Conservation (phyloP, 2,113 vertebrate species). For the Chloropsis cyanopogon region DNA sequence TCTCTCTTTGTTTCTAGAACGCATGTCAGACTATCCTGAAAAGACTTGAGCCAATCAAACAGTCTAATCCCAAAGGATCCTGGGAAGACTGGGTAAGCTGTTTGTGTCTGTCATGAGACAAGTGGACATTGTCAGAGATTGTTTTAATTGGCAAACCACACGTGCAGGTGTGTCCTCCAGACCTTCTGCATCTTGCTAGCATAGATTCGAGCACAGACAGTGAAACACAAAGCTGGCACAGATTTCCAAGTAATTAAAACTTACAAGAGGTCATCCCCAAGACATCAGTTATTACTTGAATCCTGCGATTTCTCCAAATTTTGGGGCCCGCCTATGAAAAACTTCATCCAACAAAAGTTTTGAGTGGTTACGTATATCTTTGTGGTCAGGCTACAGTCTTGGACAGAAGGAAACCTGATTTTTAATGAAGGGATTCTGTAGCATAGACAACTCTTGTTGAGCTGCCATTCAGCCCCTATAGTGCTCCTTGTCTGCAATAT, state of each 20-base stretch:
- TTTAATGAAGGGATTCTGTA: neutral
- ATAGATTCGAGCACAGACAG: neutral
- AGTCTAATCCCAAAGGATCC: slow-evolving; percentile 78
- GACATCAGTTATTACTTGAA: neutral
- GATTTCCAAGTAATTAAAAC: neutral
- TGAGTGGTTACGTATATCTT: neutral
- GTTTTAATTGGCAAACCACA: neutral
- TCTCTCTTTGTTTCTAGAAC: slow-evolving; percentile 65
- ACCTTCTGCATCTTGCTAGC: neutral
- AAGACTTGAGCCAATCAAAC: slow-evolving; percentile 84
- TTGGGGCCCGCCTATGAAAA: neutral
- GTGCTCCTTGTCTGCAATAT: neutral
- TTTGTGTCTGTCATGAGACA: neutral
- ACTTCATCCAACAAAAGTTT: neutral
- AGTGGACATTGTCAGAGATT: neutral
- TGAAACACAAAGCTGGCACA: neutral
- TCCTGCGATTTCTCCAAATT: neutral
- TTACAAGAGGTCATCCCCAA: neutral
- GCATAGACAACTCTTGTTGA: neutral
- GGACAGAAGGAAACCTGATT: neutral
- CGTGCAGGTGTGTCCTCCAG: neutral
- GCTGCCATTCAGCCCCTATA: neutral
- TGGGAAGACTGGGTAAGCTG: slow-evolving; percentile 92
- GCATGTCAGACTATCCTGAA: slow-evolving; percentile 83
- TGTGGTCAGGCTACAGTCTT: neutral